Evolutionary conservation across 35 echinoderm and acorn worm genomes (phyloP).

Genomic region (Stichopus chloronotus): DNA sequence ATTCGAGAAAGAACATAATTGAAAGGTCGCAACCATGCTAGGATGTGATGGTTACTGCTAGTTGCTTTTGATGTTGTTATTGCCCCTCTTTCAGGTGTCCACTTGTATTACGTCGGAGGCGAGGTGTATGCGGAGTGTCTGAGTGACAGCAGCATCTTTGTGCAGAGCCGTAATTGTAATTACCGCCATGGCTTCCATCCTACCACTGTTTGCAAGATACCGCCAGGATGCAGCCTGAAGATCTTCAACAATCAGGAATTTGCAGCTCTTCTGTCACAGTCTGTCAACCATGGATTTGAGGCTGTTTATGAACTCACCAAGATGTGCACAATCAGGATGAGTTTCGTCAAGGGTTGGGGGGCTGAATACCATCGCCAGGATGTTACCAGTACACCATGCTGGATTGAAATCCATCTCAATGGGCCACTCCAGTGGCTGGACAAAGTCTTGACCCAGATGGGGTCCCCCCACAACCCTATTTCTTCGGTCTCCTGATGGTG

Average conservation of each 20-base stretch:
- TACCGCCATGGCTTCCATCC: conserved; percentile 99
- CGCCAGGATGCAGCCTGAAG: conserved; percentile 96
- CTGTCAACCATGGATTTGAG: conserved; percentile 99
- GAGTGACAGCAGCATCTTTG: conserved; percentile 99
- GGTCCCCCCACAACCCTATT: conserved; percentile 92
- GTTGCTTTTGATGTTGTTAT: too few relatives aligned
- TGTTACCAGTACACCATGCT: conserved; percentile 97
- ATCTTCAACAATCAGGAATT: conserved; percentile 99
- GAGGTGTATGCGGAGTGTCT: conserved; percentile 99
- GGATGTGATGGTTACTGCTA: too few relatives aligned
- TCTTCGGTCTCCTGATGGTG: conserved; percentile 96
- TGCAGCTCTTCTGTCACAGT: conserved; percentile 97
- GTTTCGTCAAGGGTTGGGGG: conserved; percentile 99
- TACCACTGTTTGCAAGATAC: conserved; percentile 99
- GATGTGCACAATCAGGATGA: conserved; percentile 99
- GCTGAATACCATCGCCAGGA: conserved; percentile 99
- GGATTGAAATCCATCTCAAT: conserved; percentile 99
- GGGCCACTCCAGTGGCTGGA: conserved; percentile 99
- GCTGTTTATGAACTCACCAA: conserved; percentile 98
- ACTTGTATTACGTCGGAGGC: conserved; percentile 99
- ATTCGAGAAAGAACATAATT: too few relatives aligned
- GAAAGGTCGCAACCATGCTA: too few relatives aligned
- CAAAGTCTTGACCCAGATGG: conserved; percentile 99
- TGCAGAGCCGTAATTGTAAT: conserved; percentile 99
- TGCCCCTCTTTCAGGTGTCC: conserved; percentile 76